Evolutionary conservation across 2,113 vertebrate species (phyloP).

Genomic region (Rostratula benghalensis): DNA sequence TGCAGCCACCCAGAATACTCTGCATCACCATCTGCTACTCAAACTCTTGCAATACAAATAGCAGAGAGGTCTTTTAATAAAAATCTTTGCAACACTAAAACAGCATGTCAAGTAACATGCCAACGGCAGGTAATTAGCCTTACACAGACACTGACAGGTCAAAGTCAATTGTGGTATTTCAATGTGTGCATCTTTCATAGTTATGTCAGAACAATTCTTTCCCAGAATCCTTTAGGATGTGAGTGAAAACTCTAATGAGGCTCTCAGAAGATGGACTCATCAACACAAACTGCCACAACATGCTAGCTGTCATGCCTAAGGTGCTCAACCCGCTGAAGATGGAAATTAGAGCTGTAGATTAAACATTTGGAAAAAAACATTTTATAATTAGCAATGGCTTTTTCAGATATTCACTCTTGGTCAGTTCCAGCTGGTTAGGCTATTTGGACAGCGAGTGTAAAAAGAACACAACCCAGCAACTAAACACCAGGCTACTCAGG

Average conservation of each 20-base stretch:
- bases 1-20: neutral
- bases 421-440: neutral
- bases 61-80: neutral
- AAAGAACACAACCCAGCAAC: neutral
- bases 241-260: conserved; percentile 44
- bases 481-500: neutral
- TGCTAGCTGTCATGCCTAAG: conserved; percentile 25
- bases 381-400: neutral
- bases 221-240: neutral
- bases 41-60: neutral
- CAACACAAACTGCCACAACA: conserved; percentile 22
- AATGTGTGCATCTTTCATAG: neutral
- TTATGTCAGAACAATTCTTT: conserved; percentile 17
- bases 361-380: too few species aligned
- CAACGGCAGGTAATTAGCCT: neutral
- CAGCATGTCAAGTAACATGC: neutral
- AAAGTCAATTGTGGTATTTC: neutral
- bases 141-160: conserved; percentile 6
- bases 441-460: conserved; percentile 6
- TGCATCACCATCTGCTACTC: neutral
- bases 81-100: neutral
- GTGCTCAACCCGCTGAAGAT: conserved; percentile 1
- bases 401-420: neutral
- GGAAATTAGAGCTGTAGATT: conserved; percentile 23
- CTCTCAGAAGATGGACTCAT: neutral